Conservation (phyloP, 2,888 invertebrate species). For the Apantesis nais region DNA sequence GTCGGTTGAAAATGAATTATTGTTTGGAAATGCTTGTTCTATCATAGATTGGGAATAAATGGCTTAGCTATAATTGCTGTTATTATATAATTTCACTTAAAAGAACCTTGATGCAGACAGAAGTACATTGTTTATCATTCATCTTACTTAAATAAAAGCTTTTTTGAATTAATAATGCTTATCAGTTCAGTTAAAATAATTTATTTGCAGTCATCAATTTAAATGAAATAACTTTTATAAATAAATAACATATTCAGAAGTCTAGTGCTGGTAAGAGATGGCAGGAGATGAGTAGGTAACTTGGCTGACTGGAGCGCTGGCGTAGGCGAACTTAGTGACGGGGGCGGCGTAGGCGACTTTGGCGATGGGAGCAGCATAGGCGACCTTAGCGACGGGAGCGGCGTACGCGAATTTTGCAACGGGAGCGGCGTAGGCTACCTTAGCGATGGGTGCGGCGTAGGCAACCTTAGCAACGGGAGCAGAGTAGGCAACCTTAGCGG, state of each 20-base stretch:
- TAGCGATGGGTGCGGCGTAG: not conserved
- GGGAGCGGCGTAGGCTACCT: not conserved
- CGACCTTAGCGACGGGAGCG: conserved; percentile 42
- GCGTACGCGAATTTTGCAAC: conserved; percentile 7
- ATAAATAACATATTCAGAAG: conserved; percentile 5
- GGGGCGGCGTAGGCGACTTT: conserved; percentile 48
- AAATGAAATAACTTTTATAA: conserved; percentile 27
- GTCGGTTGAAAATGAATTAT: no score
- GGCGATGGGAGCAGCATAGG: conserved; percentile 37
- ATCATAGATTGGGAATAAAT: no score
- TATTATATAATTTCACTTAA: no score
- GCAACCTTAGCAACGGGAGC: conserved; percentile 11
- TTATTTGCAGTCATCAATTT: conserved; percentile 39
- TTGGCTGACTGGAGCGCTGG: conserved; percentile 56
- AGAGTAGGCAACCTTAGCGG: not conserved
- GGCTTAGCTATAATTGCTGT: no score
- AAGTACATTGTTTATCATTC: not conserved
- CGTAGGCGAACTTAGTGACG: conserved; percentile 43
- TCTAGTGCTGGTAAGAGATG: conserved; percentile 75
- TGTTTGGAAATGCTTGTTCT: no score
- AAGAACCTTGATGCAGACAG: not conserved
- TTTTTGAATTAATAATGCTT: not conserved
- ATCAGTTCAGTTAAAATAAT: conserved; percentile 31
- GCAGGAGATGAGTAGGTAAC: conserved; percentile 72
- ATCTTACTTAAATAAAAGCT: not conserved